These are phyloP conservation scores for Dufourea novaeangliae DNA, from an alignment of 1,140 invertebrate species.

Conservation along the genomic window DNA sequence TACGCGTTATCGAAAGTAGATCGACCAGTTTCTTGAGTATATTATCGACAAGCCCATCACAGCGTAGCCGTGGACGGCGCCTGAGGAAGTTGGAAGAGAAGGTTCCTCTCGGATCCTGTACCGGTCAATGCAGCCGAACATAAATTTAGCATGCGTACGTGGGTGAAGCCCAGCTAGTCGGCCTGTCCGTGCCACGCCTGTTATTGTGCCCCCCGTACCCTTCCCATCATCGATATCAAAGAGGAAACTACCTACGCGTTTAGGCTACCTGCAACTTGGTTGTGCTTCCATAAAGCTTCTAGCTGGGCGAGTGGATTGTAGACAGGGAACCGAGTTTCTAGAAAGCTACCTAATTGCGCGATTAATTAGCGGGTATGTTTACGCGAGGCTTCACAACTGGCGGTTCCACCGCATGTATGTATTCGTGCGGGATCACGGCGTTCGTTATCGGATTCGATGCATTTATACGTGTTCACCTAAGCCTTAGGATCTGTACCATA, in stretches of 20 bases:
- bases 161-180: slow-evolving; percentile 50
- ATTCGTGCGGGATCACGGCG: background rate
- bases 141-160: slow-evolving; percentile 59
- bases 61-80: background rate
- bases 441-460: background rate
- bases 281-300: slow-evolving; percentile 28
- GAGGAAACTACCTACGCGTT: slow-evolving; percentile 56
- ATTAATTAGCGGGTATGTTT: slow-evolving; percentile 54
- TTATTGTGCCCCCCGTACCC: slow-evolving; percentile 54
- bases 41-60: slow-evolving; percentile 31
- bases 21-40: slow-evolving; percentile 36
- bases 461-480: background rate
- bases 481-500: background rate
- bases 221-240: slow-evolving; percentile 51
- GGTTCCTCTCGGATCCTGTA: background rate
- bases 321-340: background rate
- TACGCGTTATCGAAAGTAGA: slow-evolving; percentile 18
- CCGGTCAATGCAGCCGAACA: slow-evolving; percentile 34
- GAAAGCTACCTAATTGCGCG: slow-evolving; percentile 37
- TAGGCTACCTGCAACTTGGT: slow-evolving; percentile 39
- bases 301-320: background rate
- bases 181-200: slow-evolving; percentile 41
- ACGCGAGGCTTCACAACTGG: slow-evolving; percentile 1
- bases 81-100: background rate
- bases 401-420: background rate